Evolutionary conservation across 2,888 invertebrate genomes (phyloP).

Genomic region (Polyploca ridens): DNA sequence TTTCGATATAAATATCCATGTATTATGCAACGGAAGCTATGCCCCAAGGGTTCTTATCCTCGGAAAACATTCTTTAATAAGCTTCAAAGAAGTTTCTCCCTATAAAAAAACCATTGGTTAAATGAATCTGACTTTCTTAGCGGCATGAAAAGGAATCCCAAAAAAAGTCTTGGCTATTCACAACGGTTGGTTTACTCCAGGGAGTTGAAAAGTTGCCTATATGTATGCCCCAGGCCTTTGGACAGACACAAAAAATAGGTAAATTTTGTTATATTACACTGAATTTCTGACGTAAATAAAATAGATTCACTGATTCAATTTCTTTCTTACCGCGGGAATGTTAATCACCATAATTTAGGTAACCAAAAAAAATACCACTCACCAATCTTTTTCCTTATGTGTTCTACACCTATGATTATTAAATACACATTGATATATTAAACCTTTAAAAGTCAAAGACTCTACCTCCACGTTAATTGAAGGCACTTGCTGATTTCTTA

Average conservation of each 20-base stretch:
- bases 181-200: slow-evolving; percentile 67
- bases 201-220: slow-evolving; percentile 67
- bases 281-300: slow-evolving; percentile 20
- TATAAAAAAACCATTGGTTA: slow-evolving; percentile 67
- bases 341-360: neutral
- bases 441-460: too few relatives aligned
- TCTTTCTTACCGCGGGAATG: slow-evolving; percentile 16
- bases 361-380: neutral
- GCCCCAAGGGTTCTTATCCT: slow-evolving; percentile 57
- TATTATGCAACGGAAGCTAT: slow-evolving; percentile 49
- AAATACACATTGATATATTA: too few relatives aligned
- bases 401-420: too few relatives aligned
- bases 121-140: slow-evolving; percentile 74
- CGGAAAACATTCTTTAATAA: slow-evolving; percentile 70
- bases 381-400: too few relatives aligned
- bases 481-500: too few relatives aligned
- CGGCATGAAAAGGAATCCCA: slow-evolving; percentile 67
- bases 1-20: slow-evolving; percentile 16
- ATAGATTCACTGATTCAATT: slow-evolving; percentile 31
- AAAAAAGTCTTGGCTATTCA: slow-evolving; percentile 68
- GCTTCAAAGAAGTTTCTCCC: slow-evolving; percentile 69
- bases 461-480: too few relatives aligned
- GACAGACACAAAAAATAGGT: slow-evolving; percentile 55
- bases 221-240: slow-evolving; percentile 46
- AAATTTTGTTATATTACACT: slow-evolving; percentile 52